Evolutionary conservation across 2,113 vertebrate species (phyloP).

Genomic region (Galbula dea): DNA sequence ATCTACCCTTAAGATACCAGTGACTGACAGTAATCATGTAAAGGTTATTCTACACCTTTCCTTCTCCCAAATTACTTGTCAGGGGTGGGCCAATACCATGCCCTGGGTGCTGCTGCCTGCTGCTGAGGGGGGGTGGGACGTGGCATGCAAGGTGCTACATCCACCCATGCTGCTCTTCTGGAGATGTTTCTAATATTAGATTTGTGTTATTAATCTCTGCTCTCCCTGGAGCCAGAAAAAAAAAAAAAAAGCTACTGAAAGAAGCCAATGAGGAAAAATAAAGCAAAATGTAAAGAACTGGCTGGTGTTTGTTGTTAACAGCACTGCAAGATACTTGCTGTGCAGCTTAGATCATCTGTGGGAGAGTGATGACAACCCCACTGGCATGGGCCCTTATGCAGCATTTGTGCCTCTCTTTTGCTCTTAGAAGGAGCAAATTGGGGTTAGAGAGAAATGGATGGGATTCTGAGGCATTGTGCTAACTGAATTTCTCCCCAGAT

Average conservation of each 20-base stretch:
- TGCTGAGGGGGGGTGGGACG: background rate
- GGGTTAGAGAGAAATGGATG: background rate
- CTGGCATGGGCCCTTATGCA: background rate
- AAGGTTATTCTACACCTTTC: background rate
- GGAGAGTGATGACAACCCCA: background rate
- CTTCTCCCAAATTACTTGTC: background rate
- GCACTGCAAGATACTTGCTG: background rate
- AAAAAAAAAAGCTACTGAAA: background rate
- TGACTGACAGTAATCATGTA: background rate
- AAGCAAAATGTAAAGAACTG: conserved; percentile 31
- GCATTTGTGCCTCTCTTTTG: background rate
- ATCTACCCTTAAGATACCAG: conserved; percentile 2
- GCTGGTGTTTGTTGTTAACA: conserved; percentile 16
- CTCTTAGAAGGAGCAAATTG: background rate
- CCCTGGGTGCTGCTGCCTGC: background rate
- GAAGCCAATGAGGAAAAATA: conserved; percentile 34
- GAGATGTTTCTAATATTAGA: conserved; percentile 64
- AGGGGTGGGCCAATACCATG: background rate
- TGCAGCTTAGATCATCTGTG: background rate
- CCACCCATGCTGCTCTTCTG: background rate
- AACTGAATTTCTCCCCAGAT: background rate
- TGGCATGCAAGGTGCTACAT: accelerated
- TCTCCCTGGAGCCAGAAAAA: conserved; percentile 23
- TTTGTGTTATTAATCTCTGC: conserved; percentile 49
- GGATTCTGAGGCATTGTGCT: background rate